phyloP scores from a whole-genome alignment of 2,797 vertebrate species.

The Manis pentadactyla region DNA sequence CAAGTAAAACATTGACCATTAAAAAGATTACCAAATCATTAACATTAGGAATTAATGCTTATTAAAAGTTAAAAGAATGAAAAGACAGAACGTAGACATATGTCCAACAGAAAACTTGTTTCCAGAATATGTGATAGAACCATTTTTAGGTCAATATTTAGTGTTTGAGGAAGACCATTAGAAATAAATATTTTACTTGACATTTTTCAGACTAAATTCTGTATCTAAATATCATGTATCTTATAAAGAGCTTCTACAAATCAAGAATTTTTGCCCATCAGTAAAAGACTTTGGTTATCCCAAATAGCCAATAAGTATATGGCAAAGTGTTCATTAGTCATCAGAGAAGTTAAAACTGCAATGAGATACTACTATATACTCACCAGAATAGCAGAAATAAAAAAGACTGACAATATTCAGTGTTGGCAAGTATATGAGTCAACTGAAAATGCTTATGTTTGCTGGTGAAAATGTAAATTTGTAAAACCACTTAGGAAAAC shows the following conservation, averaged over 20 bases:
- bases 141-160: conserved; percentile 46
- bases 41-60: not conserved
- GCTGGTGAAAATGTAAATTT: not conserved
- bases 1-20: not conserved
- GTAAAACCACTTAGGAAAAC: conserved; percentile 39
- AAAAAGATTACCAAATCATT: not conserved
- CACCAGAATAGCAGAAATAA: not conserved
- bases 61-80: conserved; percentile 41
- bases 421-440: not conserved
- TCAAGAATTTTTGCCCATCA: conserved; percentile 23
- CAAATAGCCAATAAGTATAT: not conserved
- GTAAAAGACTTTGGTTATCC: not conserved
- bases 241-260: conserved; percentile 39
- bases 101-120: conserved; percentile 5
- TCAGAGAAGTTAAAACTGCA: conserved; percentile 29
- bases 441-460: not conserved
- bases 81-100: not conserved
- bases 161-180: not conserved
- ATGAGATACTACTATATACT: not conserved
- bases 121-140: not conserved
- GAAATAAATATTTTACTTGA: conserved; percentile 54
- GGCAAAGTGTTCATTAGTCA: not conserved
- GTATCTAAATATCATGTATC: conserved; percentile 3
- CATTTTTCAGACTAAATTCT: conserved; percentile 51
- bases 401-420: not conserved